phyloP scores from a whole-genome alignment of 2,797 vertebrate species.

The Acrossocheilus wenchowensis region DNA sequence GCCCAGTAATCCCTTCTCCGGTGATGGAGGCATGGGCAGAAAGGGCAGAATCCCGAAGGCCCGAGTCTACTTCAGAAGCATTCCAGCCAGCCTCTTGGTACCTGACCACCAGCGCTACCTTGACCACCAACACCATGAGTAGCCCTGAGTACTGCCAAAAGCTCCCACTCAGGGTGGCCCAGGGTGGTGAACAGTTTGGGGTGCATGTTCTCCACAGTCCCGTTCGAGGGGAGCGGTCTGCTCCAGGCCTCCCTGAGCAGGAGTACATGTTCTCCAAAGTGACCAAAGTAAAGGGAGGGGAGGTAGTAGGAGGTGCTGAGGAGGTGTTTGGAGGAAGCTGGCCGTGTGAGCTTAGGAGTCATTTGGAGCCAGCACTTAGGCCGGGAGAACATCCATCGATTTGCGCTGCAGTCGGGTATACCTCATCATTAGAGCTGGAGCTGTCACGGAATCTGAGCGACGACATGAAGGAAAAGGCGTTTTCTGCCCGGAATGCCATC shows the following conservation, averaged over 20 bases:
- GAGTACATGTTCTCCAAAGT: slow-evolving; percentile 72
- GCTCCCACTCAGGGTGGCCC: slow-evolving; percentile 77
- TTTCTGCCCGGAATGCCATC: slow-evolving; percentile 88
- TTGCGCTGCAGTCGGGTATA: slow-evolving; percentile 85
- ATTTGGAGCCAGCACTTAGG: slow-evolving; percentile 80
- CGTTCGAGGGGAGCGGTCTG: slow-evolving; percentile 65
- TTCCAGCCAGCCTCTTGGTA: slow-evolving; percentile 91
- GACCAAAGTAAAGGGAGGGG: slow-evolving; percentile 70
- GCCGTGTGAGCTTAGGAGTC: slow-evolving; percentile 80
- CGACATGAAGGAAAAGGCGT: slow-evolving; percentile 98
- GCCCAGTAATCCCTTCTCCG: slow-evolving; percentile 47
- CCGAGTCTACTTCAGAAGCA: slow-evolving; percentile 72
- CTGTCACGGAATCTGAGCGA: slow-evolving; percentile 95
- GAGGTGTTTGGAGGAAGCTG: slow-evolving; percentile 86
- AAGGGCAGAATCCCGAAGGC: slow-evolving; percentile 77
- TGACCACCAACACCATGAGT: slow-evolving; percentile 94
- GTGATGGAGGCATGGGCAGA: slow-evolving; percentile 71
- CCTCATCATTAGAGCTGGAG: slow-evolving; percentile 87
- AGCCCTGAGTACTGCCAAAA: slow-evolving; percentile 91
- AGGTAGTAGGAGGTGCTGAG: slow-evolving; percentile 73
- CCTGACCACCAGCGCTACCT: slow-evolving; percentile 93
- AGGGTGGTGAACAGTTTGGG: slow-evolving; percentile 81
- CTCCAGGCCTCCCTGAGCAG: slow-evolving; percentile 72
- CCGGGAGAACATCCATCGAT: slow-evolving; percentile 81
- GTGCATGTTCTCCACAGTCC: slow-evolving; percentile 89